Conservation (phyloP, 2,797 vertebrate genomes). For the Smutsia temminckii region DNA sequence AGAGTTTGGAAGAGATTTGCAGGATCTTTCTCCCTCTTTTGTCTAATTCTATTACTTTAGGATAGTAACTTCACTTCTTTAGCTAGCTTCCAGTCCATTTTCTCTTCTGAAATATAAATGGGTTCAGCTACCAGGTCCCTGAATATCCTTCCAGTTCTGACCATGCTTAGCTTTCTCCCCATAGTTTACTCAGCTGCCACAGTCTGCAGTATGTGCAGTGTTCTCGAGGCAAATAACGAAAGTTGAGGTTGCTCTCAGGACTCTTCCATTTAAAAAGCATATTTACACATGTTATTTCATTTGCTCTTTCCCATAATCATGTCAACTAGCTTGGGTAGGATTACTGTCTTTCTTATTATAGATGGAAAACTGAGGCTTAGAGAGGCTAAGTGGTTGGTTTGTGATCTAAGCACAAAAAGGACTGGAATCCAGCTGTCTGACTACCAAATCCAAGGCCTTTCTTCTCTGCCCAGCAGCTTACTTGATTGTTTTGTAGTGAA, state of each 20-base stretch:
- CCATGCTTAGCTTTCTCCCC: background rate
- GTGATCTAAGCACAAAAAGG: background rate
- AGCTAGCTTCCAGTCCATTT: background rate
- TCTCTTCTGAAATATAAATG: slow-evolving; percentile 21
- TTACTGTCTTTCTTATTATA: background rate
- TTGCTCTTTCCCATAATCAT: background rate
- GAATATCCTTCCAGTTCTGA: background rate
- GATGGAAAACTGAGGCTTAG: background rate
- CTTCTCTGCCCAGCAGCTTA: background rate
- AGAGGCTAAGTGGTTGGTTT: background rate
- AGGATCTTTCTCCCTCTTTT: background rate
- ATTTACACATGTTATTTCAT: background rate
- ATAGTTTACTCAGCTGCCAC: background rate
- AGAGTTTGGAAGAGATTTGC: background rate
- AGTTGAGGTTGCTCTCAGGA: background rate
- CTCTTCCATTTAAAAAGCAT: background rate
- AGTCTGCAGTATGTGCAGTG: background rate
- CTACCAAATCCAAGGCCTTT: background rate
- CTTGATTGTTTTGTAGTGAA: background rate
- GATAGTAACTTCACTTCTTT: slow-evolving; percentile 9
- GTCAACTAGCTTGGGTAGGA: background rate
- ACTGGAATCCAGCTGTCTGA: background rate
- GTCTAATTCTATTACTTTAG: slow-evolving; percentile 2
- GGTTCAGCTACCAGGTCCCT: background rate
- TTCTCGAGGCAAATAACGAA: background rate